phyloP scores from a whole-genome alignment of 2,113 vertebrate species.

The Hyperopisus bebe region DNA sequence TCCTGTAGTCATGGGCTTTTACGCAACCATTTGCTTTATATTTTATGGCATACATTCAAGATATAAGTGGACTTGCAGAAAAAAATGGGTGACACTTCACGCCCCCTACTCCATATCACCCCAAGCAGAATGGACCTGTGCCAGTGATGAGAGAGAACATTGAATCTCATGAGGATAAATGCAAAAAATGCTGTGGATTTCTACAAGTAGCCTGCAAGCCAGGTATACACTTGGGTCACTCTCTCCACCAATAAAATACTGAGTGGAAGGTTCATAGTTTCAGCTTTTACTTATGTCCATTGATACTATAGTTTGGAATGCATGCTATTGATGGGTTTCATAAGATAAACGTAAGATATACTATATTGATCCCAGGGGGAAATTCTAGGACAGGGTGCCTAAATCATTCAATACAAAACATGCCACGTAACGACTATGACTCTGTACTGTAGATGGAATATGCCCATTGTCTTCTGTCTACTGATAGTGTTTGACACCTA shows the following conservation, averaged over 20 bases:
- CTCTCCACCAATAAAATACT: neutral
- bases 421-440: neutral
- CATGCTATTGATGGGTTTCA: neutral
- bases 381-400: neutral
- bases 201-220: conserved; percentile 1
- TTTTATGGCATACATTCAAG: conserved; percentile 50
- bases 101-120: conserved; percentile 5
- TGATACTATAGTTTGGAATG: neutral
- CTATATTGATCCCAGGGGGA: neutral
- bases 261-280: neutral
- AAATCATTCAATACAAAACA: neutral
- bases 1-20: neutral
- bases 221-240: neutral
- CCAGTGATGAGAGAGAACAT: conserved; percentile 58
- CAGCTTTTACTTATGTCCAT: neutral
- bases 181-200: conserved; percentile 28
- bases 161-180: conserved; percentile 51
- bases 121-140: conserved; percentile 45
- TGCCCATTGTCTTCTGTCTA: neutral
- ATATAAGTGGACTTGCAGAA: conserved; percentile 54
- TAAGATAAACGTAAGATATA: neutral
- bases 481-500: neutral
- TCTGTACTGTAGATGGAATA: neutral
- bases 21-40: conserved; percentile 32
- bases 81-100: conserved; percentile 22